Percentiles rank a stretch among this genome's conserved stretches.
Conservation (phyloP, 2,797 vertebrate species). For the Lacerta agilis region DNA sequence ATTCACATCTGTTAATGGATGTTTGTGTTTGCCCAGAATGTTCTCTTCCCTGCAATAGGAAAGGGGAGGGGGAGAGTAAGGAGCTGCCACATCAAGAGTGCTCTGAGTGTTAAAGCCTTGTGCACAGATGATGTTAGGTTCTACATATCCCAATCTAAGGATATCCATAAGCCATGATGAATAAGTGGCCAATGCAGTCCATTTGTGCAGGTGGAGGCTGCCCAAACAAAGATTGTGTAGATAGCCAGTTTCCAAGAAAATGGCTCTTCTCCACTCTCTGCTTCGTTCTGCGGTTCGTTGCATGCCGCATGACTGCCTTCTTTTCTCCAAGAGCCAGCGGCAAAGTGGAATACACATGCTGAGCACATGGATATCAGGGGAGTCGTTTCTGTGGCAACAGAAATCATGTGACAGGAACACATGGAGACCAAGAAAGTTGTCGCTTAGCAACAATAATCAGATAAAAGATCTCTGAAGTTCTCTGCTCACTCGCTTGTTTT, state of each 20-base stretch:
- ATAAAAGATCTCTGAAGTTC: slow-evolving; percentile 32
- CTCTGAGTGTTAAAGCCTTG: neutral
- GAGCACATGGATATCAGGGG: slow-evolving; percentile 69
- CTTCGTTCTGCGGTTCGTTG: neutral
- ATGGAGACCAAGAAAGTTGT: slow-evolving; percentile 51
- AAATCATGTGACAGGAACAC: slow-evolving; percentile 62
- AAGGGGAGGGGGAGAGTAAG: neutral
- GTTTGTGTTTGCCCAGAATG: neutral
- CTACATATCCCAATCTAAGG: neutral
- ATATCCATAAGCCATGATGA: neutral
- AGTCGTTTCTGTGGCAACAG: slow-evolving; percentile 56
- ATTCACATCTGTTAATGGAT: neutral
- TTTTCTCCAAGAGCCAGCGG: slow-evolving; percentile 42
- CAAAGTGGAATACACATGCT: slow-evolving; percentile 64
- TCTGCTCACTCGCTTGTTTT: slow-evolving; percentile 11
- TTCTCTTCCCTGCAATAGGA: neutral
- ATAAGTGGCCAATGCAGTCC: neutral
- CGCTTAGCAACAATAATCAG: slow-evolving; percentile 58
- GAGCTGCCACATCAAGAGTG: neutral
- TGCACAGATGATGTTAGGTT: neutral
- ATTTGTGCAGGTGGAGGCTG: neutral
- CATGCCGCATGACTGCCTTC: slow-evolving; percentile 12
- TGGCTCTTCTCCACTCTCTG: neutral
- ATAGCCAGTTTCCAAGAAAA: slow-evolving; percentile 3
- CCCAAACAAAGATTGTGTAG: neutral